A percentile compares a stretch with the other conserved stretches of the same genome.
Evolutionary conservation across 2,113 vertebrate genomes (phyloP).

Genomic region (Crotalus helleri): DNA sequence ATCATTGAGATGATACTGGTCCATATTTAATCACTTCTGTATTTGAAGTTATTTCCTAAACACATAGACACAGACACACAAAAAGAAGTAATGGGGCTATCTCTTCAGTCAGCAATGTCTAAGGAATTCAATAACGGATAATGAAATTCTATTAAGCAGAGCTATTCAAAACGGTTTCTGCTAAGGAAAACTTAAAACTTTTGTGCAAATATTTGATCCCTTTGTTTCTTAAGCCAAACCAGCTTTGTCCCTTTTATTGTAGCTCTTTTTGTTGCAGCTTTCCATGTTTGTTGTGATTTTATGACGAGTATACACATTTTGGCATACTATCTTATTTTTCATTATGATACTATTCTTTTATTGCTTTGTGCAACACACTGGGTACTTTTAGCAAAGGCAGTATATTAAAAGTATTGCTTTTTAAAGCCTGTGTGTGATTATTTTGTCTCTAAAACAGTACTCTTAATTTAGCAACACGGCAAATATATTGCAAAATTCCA

Average conservation of each 20-base stretch:
- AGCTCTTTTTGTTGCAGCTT: background rate
- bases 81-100: background rate
- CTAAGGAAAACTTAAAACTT: background rate
- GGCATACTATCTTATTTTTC: background rate
- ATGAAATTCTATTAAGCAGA: background rate
- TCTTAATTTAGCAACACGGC: background rate
- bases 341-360: background rate
- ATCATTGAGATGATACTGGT: constrained; percentile 46
- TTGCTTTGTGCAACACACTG: background rate
- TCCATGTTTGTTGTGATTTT: background rate
- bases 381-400: background rate
- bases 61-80: background rate
- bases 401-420: background rate
- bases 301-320: background rate
- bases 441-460: background rate
- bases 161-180: background rate
- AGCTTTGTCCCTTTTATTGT: background rate
- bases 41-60: constrained; percentile 29
- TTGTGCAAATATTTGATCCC: background rate
- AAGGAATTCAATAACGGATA: background rate
- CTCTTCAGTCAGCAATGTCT: background rate
- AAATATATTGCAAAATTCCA: background rate
- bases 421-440: background rate
- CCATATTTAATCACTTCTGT: constrained; percentile 49
- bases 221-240: background rate